Conservation (phyloP, 92 coral and sea anemone species). For the Umimayanthus chanpuru region DNA sequence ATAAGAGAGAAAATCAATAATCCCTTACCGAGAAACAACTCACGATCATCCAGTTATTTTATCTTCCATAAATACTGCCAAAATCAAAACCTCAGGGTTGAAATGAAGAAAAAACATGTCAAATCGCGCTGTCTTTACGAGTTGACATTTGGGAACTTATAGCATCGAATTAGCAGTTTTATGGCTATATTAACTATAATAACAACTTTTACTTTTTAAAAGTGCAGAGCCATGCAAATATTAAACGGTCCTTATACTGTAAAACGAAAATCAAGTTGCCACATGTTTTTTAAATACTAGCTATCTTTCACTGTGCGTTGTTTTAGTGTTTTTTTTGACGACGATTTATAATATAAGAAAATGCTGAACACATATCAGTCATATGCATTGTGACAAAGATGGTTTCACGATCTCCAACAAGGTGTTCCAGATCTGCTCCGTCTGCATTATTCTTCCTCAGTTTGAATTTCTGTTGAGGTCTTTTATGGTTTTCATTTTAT, state of each 20-base stretch:
- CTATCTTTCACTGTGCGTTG: no score
- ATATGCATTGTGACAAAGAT: no score
- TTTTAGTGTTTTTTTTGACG: no score
- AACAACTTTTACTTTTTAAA: no score
- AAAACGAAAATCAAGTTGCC: neutral
- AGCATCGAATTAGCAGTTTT: neutral
- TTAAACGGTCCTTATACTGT: neutral
- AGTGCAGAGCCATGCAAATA: neutral
- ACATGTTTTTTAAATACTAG: neutral
- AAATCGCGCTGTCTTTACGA: neutral
- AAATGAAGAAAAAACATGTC: neutral
- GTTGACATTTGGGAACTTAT: neutral
- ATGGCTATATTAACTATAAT: no score
- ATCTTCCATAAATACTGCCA: neutral
- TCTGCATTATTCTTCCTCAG: no score
- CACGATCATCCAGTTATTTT: neutral
- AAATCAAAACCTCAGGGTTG: neutral
- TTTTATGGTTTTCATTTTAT: no score
- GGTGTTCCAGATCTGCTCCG: no score
- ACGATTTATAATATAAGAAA: no score
- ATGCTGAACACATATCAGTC: no score
- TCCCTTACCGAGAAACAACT: neutral
- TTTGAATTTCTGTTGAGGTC: no score
- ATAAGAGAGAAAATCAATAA: neutral
- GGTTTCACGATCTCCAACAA: no score